A percentile compares a stretch with the other conserved stretches of the same genome.
Evolutionary conservation across 2,797 vertebrate genomes (phyloP).

Genomic region (Arctocebus calabarensis): DNA sequence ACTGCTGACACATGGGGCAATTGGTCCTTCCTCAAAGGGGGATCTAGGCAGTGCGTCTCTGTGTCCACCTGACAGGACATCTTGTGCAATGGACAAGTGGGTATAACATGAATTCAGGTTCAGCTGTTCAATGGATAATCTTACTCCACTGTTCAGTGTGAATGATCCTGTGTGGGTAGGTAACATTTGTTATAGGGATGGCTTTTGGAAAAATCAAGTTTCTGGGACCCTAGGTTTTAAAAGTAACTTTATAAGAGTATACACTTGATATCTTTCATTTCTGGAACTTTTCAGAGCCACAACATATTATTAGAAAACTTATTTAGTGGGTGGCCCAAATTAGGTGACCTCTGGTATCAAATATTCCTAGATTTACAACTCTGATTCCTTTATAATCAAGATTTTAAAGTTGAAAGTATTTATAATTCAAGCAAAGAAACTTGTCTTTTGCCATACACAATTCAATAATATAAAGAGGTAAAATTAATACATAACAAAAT

Average conservation of each 20-base stretch:
- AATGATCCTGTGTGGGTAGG: background rate
- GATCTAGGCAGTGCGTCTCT: background rate
- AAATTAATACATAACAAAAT: conserved; percentile 12
- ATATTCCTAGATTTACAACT: background rate
- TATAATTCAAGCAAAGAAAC: background rate
- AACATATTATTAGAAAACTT: background rate
- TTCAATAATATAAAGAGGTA: background rate
- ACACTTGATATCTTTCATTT: background rate
- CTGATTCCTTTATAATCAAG: background rate
- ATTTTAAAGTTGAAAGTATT: conserved; percentile 7
- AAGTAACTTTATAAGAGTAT: background rate
- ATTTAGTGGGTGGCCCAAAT: background rate
- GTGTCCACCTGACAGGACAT: background rate
- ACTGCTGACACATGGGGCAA: background rate
- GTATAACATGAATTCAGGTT: background rate
- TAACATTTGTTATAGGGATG: background rate
- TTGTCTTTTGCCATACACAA: background rate
- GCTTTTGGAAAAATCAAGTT: background rate
- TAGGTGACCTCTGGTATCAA: background rate
- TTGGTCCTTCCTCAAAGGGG: background rate
- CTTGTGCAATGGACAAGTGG: background rate
- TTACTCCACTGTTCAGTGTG: background rate
- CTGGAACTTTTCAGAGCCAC: background rate
- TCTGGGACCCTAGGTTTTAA: background rate
- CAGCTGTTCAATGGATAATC: background rate